A percentile compares a stretch with the other conserved stretches of the same genome.
Conservation (phyloP, 2,113 vertebrate species). For the Lanius collurio region DNA sequence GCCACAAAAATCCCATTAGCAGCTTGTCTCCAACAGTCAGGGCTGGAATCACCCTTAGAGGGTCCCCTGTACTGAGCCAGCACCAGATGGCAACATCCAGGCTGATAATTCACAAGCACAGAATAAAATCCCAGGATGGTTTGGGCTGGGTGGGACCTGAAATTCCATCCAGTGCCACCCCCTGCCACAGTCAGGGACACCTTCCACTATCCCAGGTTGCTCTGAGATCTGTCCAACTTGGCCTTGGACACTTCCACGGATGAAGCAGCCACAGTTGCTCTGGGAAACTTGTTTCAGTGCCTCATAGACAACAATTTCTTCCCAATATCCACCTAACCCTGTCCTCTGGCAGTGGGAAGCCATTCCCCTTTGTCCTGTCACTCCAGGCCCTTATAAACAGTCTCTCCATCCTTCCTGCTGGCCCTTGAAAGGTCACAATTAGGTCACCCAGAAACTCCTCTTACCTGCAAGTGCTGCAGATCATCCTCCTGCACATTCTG, state of each 20-base stretch:
- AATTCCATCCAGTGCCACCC: not conserved
- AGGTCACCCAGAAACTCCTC: not conserved
- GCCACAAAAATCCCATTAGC: constrained; percentile 13
- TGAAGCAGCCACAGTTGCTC: not conserved
- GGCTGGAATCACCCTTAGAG: not conserved
- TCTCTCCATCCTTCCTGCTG: not conserved
- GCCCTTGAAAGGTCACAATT: not conserved
- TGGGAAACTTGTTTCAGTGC: not conserved
- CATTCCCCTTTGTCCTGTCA: not conserved
- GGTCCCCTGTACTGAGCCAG: not conserved
- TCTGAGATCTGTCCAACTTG: not conserved
- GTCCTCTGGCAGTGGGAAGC: not conserved
- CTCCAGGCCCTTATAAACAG: not conserved
- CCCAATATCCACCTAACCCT: not conserved
- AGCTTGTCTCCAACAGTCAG: not conserved
- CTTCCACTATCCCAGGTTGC: fast-evolving
- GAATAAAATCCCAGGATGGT: not conserved
- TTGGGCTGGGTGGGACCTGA: not conserved
- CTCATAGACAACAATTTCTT: not conserved
- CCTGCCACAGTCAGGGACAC: not conserved
- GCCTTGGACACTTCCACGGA: not conserved
- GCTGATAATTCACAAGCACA: not conserved
- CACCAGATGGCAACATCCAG: not conserved
- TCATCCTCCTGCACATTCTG: constrained; percentile 93
- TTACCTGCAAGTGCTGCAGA: constrained; percentile 90